A percentile compares a stretch with the other conserved stretches of the same genome.
Conservation (phyloP, 2,888 invertebrate species). For the Chalcosyrphus nemorum region DNA sequence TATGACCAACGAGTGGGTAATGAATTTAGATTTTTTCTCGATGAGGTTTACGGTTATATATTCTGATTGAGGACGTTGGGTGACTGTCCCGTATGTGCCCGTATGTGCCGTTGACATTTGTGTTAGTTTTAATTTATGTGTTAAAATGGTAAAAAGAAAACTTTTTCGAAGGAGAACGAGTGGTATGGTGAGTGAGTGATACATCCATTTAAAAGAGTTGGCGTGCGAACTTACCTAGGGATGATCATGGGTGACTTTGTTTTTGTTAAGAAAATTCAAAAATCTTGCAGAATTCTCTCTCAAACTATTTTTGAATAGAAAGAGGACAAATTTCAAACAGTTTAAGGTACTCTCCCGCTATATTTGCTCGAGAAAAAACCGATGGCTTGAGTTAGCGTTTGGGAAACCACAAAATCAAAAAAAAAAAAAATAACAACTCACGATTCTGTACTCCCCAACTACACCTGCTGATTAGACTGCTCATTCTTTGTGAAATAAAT, state of each 20-base stretch:
- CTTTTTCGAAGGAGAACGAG: background rate
- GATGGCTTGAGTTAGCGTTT: too few species aligned
- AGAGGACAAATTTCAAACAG: too few species aligned
- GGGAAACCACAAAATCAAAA: too few species aligned
- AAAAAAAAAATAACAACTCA: conserved; percentile 21
- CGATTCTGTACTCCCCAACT: conserved; percentile 37
- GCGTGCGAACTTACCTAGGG: background rate
- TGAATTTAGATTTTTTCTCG: conserved; percentile 44
- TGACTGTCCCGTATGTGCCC: conserved; percentile 49
- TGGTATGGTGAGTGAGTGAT: background rate
- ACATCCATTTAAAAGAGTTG: background rate
- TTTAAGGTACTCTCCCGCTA: too few species aligned
- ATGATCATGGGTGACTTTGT: too few species aligned
- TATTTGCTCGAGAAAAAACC: too few species aligned
- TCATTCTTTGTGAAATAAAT: conserved; percentile 48
- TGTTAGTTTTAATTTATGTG: conserved; percentile 55
- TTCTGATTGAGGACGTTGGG: conserved; percentile 33
- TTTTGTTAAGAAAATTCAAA: too few species aligned
- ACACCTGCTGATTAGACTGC: conserved; percentile 59
- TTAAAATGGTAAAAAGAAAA: background rate
- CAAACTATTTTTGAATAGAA: too few species aligned
- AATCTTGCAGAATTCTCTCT: too few species aligned
- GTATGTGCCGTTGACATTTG: conserved; percentile 55
- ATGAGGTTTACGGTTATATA: conserved; percentile 58
- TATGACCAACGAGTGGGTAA: conserved; percentile 70